phyloP scores from a whole-genome alignment of 2,113 vertebrate genomes.

The Sorex fumeus region DNA sequence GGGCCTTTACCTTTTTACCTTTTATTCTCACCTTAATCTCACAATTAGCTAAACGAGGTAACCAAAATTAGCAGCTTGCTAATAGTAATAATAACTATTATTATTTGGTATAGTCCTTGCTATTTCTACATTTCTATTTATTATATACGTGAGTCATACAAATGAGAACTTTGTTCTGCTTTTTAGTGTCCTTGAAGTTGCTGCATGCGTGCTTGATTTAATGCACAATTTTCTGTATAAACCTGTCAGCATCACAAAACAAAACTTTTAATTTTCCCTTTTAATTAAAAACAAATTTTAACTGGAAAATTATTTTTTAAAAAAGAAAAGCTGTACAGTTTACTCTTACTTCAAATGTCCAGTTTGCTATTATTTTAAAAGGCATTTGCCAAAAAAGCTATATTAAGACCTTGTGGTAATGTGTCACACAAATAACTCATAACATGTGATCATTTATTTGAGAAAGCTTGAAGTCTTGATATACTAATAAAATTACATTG shows the following conservation, averaged over 20 bases:
- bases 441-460: background rate
- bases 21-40: background rate
- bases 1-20: too few species aligned
- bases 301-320: background rate
- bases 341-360: background rate
- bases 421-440: background rate
- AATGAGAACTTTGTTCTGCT: constrained; percentile 25
- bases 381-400: background rate
- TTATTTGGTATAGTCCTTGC: background rate
- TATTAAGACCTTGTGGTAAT: background rate
- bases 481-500: constrained; percentile 10
- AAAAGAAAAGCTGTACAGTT: background rate
- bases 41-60: background rate
- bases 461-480: background rate
- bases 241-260: constrained; percentile 4
- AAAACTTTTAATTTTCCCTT: constrained; percentile 50
- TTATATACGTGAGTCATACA: constrained; percentile 45
- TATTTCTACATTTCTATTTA: constrained; percentile 21
- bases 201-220: constrained; percentile 19
- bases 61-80: constrained; percentile 5
- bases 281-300: background rate
- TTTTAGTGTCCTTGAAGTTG: background rate
- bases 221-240: constrained; percentile 27
- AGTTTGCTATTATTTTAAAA: constrained; percentile 13
- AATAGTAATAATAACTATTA: background rate